Base-by-base conservation (phyloP, 2,888 invertebrate species). In the Pandemis corylana region DNA sequence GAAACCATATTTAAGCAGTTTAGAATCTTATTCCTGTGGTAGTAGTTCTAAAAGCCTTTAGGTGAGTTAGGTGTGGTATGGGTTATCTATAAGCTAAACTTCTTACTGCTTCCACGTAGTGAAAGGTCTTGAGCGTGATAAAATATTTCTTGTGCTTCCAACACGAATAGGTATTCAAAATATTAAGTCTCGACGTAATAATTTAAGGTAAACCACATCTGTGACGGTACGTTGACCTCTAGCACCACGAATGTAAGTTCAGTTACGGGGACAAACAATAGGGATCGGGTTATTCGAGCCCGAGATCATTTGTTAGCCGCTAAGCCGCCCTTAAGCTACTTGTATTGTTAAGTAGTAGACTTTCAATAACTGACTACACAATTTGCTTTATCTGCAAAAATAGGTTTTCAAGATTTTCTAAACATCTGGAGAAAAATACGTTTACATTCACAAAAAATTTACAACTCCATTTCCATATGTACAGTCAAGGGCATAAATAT, bases 191-290 rank as follows among this genome's bases (percentile, higher is more conserved):
- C 69, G 65, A 69, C 69, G 28, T 49, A 46, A 69, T 65, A 59
- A 51, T 61, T 74, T 74, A 74, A 51, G 61, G 49, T 9, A n/a
- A 2, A 69, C 62, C 59, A 51, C 68, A 64, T 65, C 59, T 73
- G 61, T 10, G 69, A 42, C 68, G 61, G 49, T 61, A 53, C 51
- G 13, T 15, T 66, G 69, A 74, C 65, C 65, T 70, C 44, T 41
- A 9, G 42, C 46, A 49, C 61, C 36, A 36, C 28, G 2, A 46
- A 69, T 53, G 66, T 28, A 61, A 59, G 12, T 68, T 56, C 20
- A 28, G 46, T 28, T 56, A 56, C 15, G 20, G 49, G 36, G 20
- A 61, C 36, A 41, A 61, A 69, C 61, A 69, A 69, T 62, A 49
- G 49, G n/a, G 36, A 49, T 49, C 61, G 61, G 49, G n/a, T 59